Percentiles rank a stretch among this genome's conserved stretches.
Conservation (phyloP, 2,113 vertebrate species). For the Erythrolamprus reginae region DNA sequence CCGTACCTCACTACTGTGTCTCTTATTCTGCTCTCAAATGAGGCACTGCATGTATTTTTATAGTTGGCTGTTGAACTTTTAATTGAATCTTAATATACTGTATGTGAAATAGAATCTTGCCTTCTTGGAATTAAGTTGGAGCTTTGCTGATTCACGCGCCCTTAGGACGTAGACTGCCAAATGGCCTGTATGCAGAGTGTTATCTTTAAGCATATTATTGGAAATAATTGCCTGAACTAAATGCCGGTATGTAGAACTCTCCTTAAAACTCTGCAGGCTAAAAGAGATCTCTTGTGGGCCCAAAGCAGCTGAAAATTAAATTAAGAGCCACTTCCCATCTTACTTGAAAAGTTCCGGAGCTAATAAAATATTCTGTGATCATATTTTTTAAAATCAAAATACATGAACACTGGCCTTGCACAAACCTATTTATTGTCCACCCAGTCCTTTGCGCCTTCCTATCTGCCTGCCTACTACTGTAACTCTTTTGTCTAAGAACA, state of each 20-base stretch:
- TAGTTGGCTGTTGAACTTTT: background rate
- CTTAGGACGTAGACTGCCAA: background rate
- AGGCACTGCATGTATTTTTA: background rate
- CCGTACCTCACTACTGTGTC: background rate
- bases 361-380: background rate
- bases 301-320: background rate
- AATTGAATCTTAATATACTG: background rate
- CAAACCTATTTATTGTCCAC: background rate
- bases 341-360: background rate
- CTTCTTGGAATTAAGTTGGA: background rate
- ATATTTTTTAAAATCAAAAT: background rate
- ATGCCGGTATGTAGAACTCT: background rate
- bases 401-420: background rate
- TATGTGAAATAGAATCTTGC: background rate
- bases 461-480: background rate
- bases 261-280: background rate
- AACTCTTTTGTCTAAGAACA: slow-evolving; percentile 34
- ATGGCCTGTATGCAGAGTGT: background rate
- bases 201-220: background rate
- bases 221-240: no score
- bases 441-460: background rate
- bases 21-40: background rate
- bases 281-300: background rate
- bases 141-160: background rate
- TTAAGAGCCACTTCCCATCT: background rate